phyloP scores from a whole-genome alignment of 2,797 vertebrate genomes.

The Otolemur crassicaudatus region DNA sequence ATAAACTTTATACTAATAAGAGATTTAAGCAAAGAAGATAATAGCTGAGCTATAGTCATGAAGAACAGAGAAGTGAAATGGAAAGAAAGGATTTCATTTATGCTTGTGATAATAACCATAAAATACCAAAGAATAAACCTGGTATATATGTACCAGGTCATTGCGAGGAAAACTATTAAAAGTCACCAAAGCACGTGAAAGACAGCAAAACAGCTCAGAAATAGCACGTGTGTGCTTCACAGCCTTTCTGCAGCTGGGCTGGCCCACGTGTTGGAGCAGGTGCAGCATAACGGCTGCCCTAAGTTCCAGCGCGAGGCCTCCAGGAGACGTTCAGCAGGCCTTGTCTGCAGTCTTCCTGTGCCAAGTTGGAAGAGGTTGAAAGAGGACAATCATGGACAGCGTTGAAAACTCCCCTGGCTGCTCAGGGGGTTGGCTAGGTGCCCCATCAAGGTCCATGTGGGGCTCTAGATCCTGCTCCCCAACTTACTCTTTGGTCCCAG shows the following conservation, averaged over 20 bases:
- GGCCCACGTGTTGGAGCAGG: not conserved
- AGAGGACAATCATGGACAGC: not conserved
- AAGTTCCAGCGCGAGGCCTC: not conserved
- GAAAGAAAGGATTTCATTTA: not conserved
- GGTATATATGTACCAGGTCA: not conserved
- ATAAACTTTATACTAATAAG: not conserved
- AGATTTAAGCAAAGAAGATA: not conserved
- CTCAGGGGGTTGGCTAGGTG: not conserved
- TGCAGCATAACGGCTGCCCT: too few species aligned
- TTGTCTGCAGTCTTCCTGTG: not conserved
- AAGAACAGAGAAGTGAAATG: not conserved
- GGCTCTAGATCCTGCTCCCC: not conserved
- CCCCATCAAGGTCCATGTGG: not conserved
- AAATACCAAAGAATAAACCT: not conserved
- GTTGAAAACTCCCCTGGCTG: not conserved
- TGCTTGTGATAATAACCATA: not conserved
- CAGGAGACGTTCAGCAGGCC: not conserved
- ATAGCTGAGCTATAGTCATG: not conserved
- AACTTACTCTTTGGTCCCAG: not conserved
- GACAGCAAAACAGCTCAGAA: not conserved
- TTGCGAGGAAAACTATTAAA: not conserved
- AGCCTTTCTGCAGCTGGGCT: accelerated
- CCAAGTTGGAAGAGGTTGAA: not conserved
- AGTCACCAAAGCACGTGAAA: not conserved
- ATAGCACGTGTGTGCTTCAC: not conserved